Percentiles rank a stretch among this genome's conserved stretches.
These are phyloP conservation scores for Ciconia stormi DNA, from an alignment of 2,113 vertebrate species.

Conservation along the genomic window DNA sequence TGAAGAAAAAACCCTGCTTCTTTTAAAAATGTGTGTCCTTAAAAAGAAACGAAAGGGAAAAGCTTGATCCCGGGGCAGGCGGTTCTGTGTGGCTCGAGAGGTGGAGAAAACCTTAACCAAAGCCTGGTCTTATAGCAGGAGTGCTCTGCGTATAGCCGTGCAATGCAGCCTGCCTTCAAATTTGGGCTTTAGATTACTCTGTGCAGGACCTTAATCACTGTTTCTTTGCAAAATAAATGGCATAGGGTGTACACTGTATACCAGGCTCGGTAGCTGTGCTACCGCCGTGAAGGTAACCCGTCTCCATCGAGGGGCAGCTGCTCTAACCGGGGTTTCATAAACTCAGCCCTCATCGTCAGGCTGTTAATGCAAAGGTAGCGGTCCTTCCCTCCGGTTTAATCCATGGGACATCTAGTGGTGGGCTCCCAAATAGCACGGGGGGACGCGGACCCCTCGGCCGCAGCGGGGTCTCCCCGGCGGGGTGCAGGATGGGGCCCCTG, in stretches of 20 bases:
- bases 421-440: constrained; percentile 5
- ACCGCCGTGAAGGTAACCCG: not conserved
- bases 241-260: not conserved
- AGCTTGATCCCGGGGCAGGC: not conserved
- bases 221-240: not conserved
- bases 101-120: not conserved
- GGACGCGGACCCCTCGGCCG: rapidly evolving
- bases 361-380: not conserved
- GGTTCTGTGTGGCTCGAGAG: not conserved
- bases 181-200: rapidly evolving
- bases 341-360: not conserved
- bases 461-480: not conserved
- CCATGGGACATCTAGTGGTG: constrained; percentile 74
- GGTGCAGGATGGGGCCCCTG: rapidly evolving
- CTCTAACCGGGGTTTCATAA: not conserved
- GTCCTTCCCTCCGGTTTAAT: not conserved
- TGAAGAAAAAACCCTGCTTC: not conserved
- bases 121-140: not conserved
- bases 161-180: not conserved
- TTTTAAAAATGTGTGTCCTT: constrained; percentile 8
- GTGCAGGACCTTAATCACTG: not conserved
- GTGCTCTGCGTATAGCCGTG: rapidly evolving
- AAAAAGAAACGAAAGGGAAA: not conserved
- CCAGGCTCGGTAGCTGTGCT: rapidly evolving
- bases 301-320: not conserved